Evolutionary conservation across 2,113 vertebrate genomes (phyloP).

Genomic region (Platichthys stellatus): DNA sequence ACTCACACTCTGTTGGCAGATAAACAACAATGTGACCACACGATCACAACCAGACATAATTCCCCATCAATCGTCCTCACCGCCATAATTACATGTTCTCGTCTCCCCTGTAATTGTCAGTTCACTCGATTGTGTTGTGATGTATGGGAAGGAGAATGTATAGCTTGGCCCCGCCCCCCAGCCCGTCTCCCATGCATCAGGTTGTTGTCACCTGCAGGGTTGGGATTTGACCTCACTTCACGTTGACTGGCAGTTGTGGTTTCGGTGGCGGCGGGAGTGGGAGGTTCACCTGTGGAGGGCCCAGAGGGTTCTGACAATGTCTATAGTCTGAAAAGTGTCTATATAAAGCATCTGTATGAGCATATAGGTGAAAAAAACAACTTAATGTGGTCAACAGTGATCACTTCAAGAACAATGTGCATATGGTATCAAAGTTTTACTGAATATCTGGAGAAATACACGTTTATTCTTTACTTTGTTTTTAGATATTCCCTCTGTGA

Average conservation of each 20-base stretch:
- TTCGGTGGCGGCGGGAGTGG: constrained; percentile 19
- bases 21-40: constrained; percentile 56
- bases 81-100: constrained; percentile 65
- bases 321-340: not conserved
- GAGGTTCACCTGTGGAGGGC: constrained; percentile 29
- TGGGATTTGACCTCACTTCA: constrained; percentile 62
- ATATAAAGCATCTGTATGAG: not conserved
- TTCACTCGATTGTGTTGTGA: constrained; percentile 69
- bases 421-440: not conserved
- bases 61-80: constrained; percentile 54
- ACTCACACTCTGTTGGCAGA: constrained; percentile 45
- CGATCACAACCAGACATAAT: constrained; percentile 52
- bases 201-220: constrained; percentile 48
- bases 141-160: constrained; percentile 52
- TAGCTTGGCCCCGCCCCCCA: constrained; percentile 36
- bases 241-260: constrained; percentile 57
- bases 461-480: not conserved
- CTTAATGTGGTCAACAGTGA: not conserved
- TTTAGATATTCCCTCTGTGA: not conserved
- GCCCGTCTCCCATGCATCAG: constrained; percentile 32
- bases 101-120: constrained; percentile 64
- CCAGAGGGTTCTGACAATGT: not conserved
- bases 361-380: not conserved
- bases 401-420: not conserved
- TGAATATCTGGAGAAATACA: not conserved